Evolutionary conservation across 1,140 invertebrate genomes (phyloP), one percentile per base, ranked within the genome.

Genomic region (Leptopilina clavipes): DNA sequence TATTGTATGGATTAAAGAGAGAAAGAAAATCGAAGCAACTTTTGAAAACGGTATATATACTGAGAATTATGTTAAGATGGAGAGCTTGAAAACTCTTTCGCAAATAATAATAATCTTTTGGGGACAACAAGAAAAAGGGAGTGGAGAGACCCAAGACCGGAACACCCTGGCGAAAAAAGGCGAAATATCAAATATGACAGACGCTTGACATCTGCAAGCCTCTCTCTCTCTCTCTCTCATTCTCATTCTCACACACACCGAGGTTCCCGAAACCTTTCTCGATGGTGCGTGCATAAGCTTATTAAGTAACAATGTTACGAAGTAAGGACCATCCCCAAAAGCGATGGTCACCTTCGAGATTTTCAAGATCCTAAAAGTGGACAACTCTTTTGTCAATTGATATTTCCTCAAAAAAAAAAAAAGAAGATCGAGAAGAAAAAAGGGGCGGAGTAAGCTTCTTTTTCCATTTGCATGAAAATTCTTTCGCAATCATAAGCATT

Each of bases 251-350:
- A 31, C 25, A 31, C 25, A 31, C 1, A 31, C 25, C 25, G 25
- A 31, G 37, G 31, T 79, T n/a, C 14, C 8, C 71, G 76, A 81
- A 80, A 81, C 81, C 83, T 87, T 87, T 89, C 80, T 84, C 81
- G 84, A 59, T 85, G 83, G 77, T 86, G 84, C 88, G 86, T 89
- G 86, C 77, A 87, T 89, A 90, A 90, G 89, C 88, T 89, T 89
- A 89, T 90, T 90, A 89, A 89, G 86, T 82, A 87, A 89, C 87
- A 88, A 88, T 89, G 87, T 88, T 85, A 79, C 77, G 77, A 79
- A 71, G 45, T 73, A 78, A 76, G 78, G 78, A 84, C 79, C 72
- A 45, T 71, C 40, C 73, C 76, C 37, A 40, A 40, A 31, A 65
- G 25, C 73, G 65, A 76, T 75, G 76, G 76, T 78, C 79, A 79